Percentiles rank a stretch among this genome's conserved stretches.
These are phyloP conservation scores for Acipenser oxyrinchus DNA, from an alignment of 2,797 vertebrate species.

Conservation along the genomic window DNA sequence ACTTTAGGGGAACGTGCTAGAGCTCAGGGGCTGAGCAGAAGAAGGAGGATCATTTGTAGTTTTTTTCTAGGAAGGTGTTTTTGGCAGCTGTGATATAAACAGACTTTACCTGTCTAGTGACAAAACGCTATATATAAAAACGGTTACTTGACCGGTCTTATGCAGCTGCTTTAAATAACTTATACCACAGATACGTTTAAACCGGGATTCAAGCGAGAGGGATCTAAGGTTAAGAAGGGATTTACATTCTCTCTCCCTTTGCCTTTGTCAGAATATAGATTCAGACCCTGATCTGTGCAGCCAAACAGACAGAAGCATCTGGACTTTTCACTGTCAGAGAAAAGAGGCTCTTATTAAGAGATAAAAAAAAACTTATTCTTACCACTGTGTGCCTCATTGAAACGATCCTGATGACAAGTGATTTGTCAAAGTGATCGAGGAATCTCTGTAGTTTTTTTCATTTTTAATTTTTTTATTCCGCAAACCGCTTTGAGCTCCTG, in stretches of 20 bases:
- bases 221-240: too few species aligned
- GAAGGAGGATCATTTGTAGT: constrained; percentile 3
- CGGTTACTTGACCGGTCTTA: not conserved
- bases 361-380: not conserved
- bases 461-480: not conserved
- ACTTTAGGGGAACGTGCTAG: not conserved
- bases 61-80: not conserved
- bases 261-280: too few species aligned
- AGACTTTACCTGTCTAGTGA: not conserved
- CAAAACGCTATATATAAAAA: constrained; percentile 6
- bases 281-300: too few species aligned
- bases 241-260: too few species aligned
- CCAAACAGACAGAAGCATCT: too few species aligned
- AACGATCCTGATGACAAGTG: not conserved
- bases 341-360: not conserved
- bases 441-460: not conserved
- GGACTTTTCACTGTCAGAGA: not conserved
- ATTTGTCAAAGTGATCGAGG: not conserved
- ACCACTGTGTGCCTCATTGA: not conserved
- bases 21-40: not conserved
- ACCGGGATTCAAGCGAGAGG: too few species aligned
- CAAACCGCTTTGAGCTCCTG: not conserved
- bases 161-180: too few species aligned
- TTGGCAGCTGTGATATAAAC: not conserved
- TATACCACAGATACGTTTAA: too few species aligned